Evolutionary conservation across 2,797 vertebrate species (phyloP), one percentile per base, ranked within the genome.

Genomic region (Lindbergichthys nudifrons): DNA sequence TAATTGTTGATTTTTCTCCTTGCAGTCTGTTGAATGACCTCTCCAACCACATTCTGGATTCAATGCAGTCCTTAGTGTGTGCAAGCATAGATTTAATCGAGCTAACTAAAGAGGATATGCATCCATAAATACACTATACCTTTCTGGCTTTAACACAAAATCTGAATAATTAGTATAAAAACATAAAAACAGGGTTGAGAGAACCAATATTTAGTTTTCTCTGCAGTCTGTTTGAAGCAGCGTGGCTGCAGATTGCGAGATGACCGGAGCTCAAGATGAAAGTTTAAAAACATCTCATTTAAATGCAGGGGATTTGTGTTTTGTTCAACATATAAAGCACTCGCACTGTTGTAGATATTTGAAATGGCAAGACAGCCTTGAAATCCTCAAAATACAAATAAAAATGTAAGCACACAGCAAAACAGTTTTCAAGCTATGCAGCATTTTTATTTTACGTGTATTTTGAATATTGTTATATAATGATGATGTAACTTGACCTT

Each of bases 251-350:
- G 77, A 86, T 83, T 85, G 80, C 30, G 71, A 61, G 65, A 75
- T 48, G 78, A 76, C 32, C 23, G 15, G 68, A 41, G 53, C 70
- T 79, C 39, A 23, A 64, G 74, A 75, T 77, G 53, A 84, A 72
- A 65, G 62, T 76, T 69, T 68, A 72, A 82, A 36, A 82, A 76
- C 47, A 39, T 12, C 42, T 68, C 45, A 80, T 85, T 85, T 81
- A 71, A 81, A 87, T 83, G 58, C 66, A 69, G 54, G n/a, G 57
- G 67, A 61, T 67, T 74, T 56, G 36, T 61, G 54, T 46, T 72
- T 68, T 65, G 61, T 83, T 19, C 68, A 62, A 74, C 72, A 71
- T 60, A 51, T 15, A 26, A 23, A 69, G 61, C 56, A 66, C 21
- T 23, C 32, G 57, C 50, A 15, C 8, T 53, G 48, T 42, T 59